Evolutionary conservation across 2,888 invertebrate species (phyloP), one percentile per base, ranked within the genome.

Genomic region (Lomographa bimaculata): DNA sequence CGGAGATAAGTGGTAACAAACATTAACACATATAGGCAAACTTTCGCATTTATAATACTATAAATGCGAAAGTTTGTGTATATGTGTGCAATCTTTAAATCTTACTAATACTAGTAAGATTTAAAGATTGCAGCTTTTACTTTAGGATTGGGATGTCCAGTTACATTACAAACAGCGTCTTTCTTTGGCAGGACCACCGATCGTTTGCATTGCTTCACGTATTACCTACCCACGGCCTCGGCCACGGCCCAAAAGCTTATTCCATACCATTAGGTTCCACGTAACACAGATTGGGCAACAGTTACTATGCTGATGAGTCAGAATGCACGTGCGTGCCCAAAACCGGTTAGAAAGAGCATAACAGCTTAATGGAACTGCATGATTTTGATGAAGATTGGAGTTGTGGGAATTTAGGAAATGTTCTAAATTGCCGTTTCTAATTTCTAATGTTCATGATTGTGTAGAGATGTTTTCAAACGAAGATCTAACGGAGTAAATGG

Each of bases 161-260:
- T 42, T 46, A 44, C 40, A 45, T 47, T 24, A 36, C 26, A 37
- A 39, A 45, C 46, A 47, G 24, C 30, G 38, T 52, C 43, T 18
- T 32, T 32, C 43, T 43, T 43, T 29, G 38, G 39, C 33, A 16
- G 20, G 14, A 10, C 45, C 35, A 11, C 3, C 7, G 14, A 7
- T 20, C 20, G 47, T 47, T 48, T 29, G 39, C 48, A 46, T 54
- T 48, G 41, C 44, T 33, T 50, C 48, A 46, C 50, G 50, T 50
- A 28, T 33, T 7, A 14, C 24, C 24, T 11, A 19, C 30, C 19
- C 12, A 19, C 39, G 42, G 35, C 35, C 4, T 2, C 4, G 14
- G 2, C 40, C 44, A 38, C 39, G 42, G 35, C 35, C 37, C 26
- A 44, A 46, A 53, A 50, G 29, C 45, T 38, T 39, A 45, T 48